These are phyloP conservation scores for Rhinogobius similis DNA, from an alignment of 2,113 vertebrate genomes.

Conservation along the genomic window DNA sequence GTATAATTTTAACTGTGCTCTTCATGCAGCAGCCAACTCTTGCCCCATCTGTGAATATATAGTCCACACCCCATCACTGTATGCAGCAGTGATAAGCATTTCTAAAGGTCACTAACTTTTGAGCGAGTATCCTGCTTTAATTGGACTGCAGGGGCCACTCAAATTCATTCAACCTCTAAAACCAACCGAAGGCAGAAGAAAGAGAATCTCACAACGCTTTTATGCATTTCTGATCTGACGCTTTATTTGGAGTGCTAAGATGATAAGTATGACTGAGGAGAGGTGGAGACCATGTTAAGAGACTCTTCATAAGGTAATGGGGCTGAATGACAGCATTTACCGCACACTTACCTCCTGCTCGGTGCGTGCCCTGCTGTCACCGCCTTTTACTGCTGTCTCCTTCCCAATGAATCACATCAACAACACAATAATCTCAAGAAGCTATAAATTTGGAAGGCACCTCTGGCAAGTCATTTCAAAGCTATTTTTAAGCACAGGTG, in stretches of 20 bases:
- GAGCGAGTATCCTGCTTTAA: slow-evolving; percentile 3
- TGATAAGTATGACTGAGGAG: neutral
- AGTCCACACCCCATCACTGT: neutral
- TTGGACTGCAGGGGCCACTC: neutral
- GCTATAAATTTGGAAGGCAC: slow-evolving; percentile 27
- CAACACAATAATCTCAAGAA: slow-evolving; percentile 9
- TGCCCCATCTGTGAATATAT: neutral
- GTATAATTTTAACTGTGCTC: neutral
- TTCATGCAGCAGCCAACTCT: neutral
- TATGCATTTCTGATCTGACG: neutral
- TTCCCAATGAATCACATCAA: slow-evolving; percentile 25
- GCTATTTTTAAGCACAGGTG: slow-evolving; percentile 18
- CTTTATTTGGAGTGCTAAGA: neutral
- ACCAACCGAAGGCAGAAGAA: no score
- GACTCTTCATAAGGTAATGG: neutral
- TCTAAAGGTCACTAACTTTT: neutral
- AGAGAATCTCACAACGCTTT: neutral
- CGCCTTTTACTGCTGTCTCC: neutral
- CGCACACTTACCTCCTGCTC: neutral
- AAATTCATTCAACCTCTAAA: neutral
- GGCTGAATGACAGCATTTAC: neutral
- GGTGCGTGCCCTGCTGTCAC: slow-evolving; percentile 12
- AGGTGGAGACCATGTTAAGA: neutral
- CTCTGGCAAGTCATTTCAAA: slow-evolving; percentile 25
- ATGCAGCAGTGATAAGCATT: neutral